A percentile compares a stretch with the other conserved stretches of the same genome.
Evolutionary conservation across 2,113 vertebrate genomes (phyloP).

Genomic region (Macquaria ambigua): DNA sequence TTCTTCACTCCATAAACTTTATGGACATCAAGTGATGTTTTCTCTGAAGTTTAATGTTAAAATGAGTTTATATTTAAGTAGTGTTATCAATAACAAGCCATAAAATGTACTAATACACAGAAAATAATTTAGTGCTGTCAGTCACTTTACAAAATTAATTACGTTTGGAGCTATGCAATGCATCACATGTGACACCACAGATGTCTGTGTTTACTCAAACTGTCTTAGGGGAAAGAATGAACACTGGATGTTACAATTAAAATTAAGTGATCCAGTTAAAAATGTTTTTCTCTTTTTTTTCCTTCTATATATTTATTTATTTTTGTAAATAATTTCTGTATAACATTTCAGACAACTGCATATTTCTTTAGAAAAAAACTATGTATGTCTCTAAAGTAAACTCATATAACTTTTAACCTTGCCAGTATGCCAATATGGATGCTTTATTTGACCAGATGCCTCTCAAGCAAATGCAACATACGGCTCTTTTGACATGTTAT

Average conservation of each 20-base stretch:
- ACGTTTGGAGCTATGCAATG: background rate
- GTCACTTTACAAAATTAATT: conserved; percentile 16
- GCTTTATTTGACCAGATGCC: conserved; percentile 8
- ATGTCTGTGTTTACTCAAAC: conserved; percentile 22
- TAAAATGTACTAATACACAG: background rate
- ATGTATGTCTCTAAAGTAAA: background rate
- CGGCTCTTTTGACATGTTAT: background rate
- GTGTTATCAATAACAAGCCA: conserved; percentile 3
- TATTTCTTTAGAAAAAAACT: background rate
- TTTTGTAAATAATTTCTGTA: background rate
- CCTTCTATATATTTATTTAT: background rate
- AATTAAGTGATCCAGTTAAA: background rate
- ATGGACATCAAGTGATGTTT: conserved; percentile 8
- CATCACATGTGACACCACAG: conserved; percentile 21
- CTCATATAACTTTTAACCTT: background rate
- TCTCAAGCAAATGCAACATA: background rate
- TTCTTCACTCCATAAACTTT: conserved; percentile 11
- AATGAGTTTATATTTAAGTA: conserved; percentile 1
- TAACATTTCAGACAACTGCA: background rate
- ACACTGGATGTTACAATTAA: background rate
- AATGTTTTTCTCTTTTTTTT: background rate
- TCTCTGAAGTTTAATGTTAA: conserved; percentile 3
- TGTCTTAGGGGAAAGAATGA: background rate
- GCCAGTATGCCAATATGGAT: background rate
- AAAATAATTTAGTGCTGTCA: background rate